A percentile compares a stretch with the other conserved stretches of the same genome.
Evolutionary conservation across 2,797 vertebrate genomes (phyloP).

Genomic region (Anableps anableps): DNA sequence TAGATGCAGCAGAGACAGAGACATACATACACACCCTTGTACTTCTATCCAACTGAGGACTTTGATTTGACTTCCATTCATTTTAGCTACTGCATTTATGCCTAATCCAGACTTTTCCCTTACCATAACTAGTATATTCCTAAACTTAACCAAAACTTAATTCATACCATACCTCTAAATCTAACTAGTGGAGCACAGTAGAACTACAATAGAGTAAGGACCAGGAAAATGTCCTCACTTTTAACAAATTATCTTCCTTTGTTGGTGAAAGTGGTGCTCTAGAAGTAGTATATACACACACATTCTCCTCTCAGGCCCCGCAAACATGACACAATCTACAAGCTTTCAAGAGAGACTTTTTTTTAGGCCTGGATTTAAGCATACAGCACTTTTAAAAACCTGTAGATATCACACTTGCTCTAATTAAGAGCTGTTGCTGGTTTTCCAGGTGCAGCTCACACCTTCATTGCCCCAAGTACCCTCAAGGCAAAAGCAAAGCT

Average conservation of each 20-base stretch:
- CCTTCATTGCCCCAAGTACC: slow-evolving; percentile 14
- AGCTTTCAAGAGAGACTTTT: not conserved
- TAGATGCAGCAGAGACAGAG: not conserved
- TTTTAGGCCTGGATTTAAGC: not conserved
- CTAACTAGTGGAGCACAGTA: too few relatives aligned
- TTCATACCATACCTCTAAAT: not conserved
- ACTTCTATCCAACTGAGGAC: not conserved
- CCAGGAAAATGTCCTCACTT: not conserved
- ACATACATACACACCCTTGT: not conserved
- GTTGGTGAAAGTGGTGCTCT: not conserved
- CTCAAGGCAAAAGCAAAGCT: slow-evolving; percentile 29
- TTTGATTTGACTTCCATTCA: not conserved
- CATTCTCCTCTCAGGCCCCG: not conserved
- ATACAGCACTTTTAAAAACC: not conserved
- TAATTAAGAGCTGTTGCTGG: not conserved
- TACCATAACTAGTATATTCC: not conserved
- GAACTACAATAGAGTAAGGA: too few relatives aligned
- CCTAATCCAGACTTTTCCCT: not conserved
- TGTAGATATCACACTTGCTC: not conserved
- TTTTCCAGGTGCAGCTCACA: slow-evolving; percentile 26
- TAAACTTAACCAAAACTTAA: not conserved
- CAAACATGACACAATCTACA: not conserved
- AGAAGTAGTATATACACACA: not conserved
- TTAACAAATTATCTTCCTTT: not conserved
- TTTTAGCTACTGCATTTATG: not conserved